Evolutionary conservation across 2,888 invertebrate genomes (phyloP).

Genomic region (Sphecodes monilicornis): DNA sequence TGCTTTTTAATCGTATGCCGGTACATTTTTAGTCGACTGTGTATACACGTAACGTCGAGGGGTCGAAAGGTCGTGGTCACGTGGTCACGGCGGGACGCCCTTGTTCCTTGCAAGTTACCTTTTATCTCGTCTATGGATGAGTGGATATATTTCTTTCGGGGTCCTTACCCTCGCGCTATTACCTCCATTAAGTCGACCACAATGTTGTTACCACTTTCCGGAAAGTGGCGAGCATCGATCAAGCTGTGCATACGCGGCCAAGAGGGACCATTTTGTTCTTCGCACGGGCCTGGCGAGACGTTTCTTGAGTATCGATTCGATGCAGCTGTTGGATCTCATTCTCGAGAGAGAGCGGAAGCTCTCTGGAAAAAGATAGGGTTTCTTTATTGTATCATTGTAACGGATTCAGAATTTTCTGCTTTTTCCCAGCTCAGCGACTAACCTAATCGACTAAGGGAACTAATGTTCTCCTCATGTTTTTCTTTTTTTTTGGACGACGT

Average conservation of each 20-base stretch:
- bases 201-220: slow-evolving; percentile 51
- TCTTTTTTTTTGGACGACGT: background rate
- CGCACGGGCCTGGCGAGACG: background rate
- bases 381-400: background rate
- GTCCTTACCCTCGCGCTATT: slow-evolving; percentile 52
- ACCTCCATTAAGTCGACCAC: slow-evolving; percentile 58
- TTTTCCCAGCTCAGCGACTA: background rate
- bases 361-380: background rate
- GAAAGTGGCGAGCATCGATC: slow-evolving; percentile 59
- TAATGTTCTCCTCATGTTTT: background rate
- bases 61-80: slow-evolving; percentile 48
- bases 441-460: background rate
- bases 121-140: slow-evolving; percentile 49
- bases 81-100: slow-evolving; percentile 1
- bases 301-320: slow-evolving; percentile 9
- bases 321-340: background rate
- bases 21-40: background rate
- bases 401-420: background rate
- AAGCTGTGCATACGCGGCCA: slow-evolving; percentile 31
- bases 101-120: slow-evolving; percentile 29
- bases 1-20: background rate
- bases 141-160: slow-evolving; percentile 58
- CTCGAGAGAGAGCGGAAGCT: background rate
- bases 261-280: slow-evolving; percentile 20
- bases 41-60: slow-evolving; percentile 25